These are phyloP conservation scores for Hemibagrus guttatus DNA, from an alignment of 2,797 vertebrate genomes.

Conservation along the genomic window DNA sequence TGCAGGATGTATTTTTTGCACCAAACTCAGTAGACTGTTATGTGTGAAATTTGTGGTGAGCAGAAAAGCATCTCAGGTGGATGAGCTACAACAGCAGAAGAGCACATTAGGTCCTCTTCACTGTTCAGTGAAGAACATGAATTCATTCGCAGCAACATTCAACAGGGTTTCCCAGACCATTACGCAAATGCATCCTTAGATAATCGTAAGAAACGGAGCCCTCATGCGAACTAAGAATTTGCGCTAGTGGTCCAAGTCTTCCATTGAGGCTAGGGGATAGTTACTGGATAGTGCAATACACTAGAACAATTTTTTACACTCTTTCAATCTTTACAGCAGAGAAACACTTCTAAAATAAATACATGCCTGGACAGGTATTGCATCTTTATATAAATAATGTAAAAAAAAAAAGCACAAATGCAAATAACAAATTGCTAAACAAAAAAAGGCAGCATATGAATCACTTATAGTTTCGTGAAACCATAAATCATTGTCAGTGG, in stretches of 20 bases:
- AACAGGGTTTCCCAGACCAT: neutral
- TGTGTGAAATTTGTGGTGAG: neutral
- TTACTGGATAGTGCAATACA: neutral
- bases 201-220: neutral
- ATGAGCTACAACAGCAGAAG: neutral
- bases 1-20: too few species aligned
- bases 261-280: too few species aligned
- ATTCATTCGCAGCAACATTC: neutral
- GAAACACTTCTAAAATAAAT: neutral
- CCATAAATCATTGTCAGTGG: slow-evolving; percentile 82
- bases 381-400: slow-evolving; percentile 7
- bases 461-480: slow-evolving; percentile 74
- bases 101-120: neutral
- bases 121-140: neutral
- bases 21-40: too few species aligned
- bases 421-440: slow-evolving; percentile 29
- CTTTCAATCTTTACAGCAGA: neutral
- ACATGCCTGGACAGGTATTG: neutral
- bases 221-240: neutral
- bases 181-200: too few species aligned
- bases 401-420: neutral
- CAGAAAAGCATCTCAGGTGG: neutral
- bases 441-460: slow-evolving; percentile 74
- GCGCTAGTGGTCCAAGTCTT: neutral
- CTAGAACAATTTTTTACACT: neutral